Percentiles rank a stretch among this genome's conserved stretches.
phyloP scores from a whole-genome alignment of 2,113 vertebrate genomes.

The Aegotheles bennettii region DNA sequence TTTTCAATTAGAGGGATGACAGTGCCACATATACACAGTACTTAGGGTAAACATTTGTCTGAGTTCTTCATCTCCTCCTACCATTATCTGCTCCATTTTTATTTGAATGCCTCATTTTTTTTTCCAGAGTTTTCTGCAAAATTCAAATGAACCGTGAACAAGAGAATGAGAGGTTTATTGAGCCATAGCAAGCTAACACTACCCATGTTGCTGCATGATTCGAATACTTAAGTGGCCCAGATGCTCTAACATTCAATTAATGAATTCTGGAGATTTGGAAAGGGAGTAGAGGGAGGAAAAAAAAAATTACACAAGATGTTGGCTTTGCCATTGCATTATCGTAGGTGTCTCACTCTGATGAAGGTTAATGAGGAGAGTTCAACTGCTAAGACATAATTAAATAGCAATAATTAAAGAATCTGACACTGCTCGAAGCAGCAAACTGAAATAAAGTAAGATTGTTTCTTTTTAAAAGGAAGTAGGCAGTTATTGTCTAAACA shows the following conservation, averaged over 20 bases:
- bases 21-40: slow-evolving; percentile 13
- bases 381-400: slow-evolving; percentile 65
- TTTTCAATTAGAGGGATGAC: slow-evolving; percentile 47
- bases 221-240: slow-evolving; percentile 62
- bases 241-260: slow-evolving; percentile 69
- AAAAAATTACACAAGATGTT: slow-evolving; percentile 45
- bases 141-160: slow-evolving; percentile 69
- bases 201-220: slow-evolving; percentile 56
- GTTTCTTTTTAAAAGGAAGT: neutral
- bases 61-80: slow-evolving; percentile 60
- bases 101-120: slow-evolving; percentile 48
- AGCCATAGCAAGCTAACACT: slow-evolving; percentile 61
- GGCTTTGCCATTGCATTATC: slow-evolving; percentile 47
- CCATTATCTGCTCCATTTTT: slow-evolving; percentile 60
- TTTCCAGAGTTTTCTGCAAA: slow-evolving; percentile 62
- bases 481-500: neutral
- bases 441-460: slow-evolving; percentile 6
- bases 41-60: slow-evolving; percentile 61
- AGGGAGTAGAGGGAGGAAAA: neutral
- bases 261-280: slow-evolving; percentile 44
- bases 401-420: slow-evolving; percentile 67
- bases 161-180: slow-evolving; percentile 65
- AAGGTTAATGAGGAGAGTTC: slow-evolving; percentile 71
- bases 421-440: slow-evolving; percentile 39
- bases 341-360: slow-evolving; percentile 49